Evolutionary conservation across 2,797 vertebrate species (phyloP).

Genomic region (Carduelis carduelis): DNA sequence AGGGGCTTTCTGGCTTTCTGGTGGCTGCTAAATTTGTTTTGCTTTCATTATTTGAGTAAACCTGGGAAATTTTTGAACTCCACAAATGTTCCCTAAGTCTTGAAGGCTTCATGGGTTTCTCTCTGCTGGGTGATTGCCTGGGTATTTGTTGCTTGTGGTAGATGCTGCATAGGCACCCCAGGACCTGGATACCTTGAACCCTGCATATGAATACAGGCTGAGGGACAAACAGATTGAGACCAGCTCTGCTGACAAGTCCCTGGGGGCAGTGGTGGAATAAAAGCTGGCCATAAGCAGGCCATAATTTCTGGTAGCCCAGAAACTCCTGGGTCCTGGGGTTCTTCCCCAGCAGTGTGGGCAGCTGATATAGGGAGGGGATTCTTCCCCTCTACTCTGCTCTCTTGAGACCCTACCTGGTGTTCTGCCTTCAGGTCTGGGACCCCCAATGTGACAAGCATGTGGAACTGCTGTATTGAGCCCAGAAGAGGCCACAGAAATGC

Average conservation of each 20-base stretch:
- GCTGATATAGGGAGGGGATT: neutral
- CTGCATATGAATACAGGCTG: neutral
- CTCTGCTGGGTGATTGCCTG: neutral
- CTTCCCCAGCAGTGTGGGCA: neutral
- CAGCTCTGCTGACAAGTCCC: neutral
- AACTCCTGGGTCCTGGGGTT: neutral
- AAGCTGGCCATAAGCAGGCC: neutral
- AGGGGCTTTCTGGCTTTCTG: constrained; percentile 66
- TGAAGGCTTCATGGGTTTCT: neutral
- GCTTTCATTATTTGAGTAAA: constrained; percentile 71
- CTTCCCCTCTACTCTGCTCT: neutral
- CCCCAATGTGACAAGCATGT: neutral
- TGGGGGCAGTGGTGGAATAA: neutral
- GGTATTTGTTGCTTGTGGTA: neutral
- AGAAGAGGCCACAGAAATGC: neutral
- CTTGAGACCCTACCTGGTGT: neutral
- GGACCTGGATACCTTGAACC: neutral
- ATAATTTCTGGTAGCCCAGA: neutral
- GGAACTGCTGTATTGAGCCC: neutral
- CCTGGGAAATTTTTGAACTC: constrained; percentile 64
- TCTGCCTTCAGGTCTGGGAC: neutral
- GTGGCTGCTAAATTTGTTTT: constrained; percentile 59
- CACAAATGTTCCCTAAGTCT: constrained; percentile 35
- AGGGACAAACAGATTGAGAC: neutral
- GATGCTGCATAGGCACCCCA: neutral